Evolutionary conservation across 2,113 vertebrate species (phyloP), one percentile per base, ranked within the genome.

Genomic region (Hippocampus mohnikei): DNA sequence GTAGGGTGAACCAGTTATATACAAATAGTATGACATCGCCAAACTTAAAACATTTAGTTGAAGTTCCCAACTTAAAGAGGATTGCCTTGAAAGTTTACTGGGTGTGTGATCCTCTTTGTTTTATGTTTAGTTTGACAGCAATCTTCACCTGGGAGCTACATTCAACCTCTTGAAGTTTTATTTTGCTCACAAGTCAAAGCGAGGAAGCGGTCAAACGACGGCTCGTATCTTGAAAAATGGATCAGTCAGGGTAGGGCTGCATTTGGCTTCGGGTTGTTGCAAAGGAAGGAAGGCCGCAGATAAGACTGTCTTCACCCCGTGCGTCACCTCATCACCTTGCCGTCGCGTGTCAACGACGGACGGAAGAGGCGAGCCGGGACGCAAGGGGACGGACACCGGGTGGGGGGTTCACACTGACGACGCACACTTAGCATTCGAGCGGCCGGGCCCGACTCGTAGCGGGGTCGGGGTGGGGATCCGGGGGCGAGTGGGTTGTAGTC

Each of bases 271-370:
- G 27, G 13, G 3, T 44, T 58, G 27, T 58, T 11, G 11, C 15
- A 33, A 29, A 29, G 58, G 58, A 60, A 60, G 58, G 58, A 60
- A 60, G 29, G 60, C 66, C 63, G 67, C 8, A 78, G 75, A 85
- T 75, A 75, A 81, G 61, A 18, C 74, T 77, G 69, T 88, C 82
- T 63, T 84, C 81, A 84, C 78, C 83, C 76, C 73, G 81, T 79
- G 85, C 62, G 69, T 82, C 79, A 88, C 83, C 88, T 91, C 89
- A 89, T 92, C 92, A 91, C 89, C 88, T 88, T 77, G 77, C 76
- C 75, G 84, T 79, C 79, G 77, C 76, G 77, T 89, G 90, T 92
- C 86, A 89, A 75, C 76, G 80, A 80, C 70, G 70, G 13, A 82
- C 89, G 88, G 84, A 90, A 86, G 85, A 80, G 67, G 61, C 25